Conservation (phyloP, 2,113 vertebrate genomes). For the Myxocyprinus asiaticus region DNA sequence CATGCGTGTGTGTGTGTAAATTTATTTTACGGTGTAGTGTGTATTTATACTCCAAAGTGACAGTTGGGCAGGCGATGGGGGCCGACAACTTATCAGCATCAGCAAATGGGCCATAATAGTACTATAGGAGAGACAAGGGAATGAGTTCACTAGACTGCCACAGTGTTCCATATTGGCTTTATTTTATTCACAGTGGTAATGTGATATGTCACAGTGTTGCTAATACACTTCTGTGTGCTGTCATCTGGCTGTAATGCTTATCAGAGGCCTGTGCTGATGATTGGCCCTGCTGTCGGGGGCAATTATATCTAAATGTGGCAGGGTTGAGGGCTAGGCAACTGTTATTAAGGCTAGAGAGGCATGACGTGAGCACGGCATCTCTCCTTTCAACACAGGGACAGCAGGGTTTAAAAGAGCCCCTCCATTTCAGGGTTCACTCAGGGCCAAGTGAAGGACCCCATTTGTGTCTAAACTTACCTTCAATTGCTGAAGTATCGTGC, state of each 20-base stretch:
- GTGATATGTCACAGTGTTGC: constrained; percentile 91
- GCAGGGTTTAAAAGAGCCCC: constrained; percentile 58
- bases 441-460: constrained; percentile 51
- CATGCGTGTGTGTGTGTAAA: background rate
- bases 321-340: constrained; percentile 79
- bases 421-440: constrained; percentile 45
- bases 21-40: background rate
- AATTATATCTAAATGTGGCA: constrained; percentile 91
- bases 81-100: constrained; percentile 82
- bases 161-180: constrained; percentile 87
- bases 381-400: constrained; percentile 52
- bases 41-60: constrained; percentile 71
- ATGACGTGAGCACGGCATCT: constrained; percentile 61
- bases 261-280: constrained; percentile 91
- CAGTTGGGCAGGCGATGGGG: constrained; percentile 63
- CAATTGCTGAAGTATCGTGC: constrained; percentile 27
- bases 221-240: constrained; percentile 94
- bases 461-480: constrained; percentile 56
- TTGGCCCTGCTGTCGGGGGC: constrained; percentile 95
- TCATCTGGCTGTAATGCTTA: constrained; percentile 99
- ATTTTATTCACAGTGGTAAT: constrained; percentile 99
- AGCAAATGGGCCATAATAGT: constrained; percentile 90
- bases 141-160: constrained; percentile 88
- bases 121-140: constrained; percentile 82
- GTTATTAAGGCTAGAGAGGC: constrained; percentile 63